Conservation (phyloP, 2,113 vertebrate species). For the Calonectris borealis region DNA sequence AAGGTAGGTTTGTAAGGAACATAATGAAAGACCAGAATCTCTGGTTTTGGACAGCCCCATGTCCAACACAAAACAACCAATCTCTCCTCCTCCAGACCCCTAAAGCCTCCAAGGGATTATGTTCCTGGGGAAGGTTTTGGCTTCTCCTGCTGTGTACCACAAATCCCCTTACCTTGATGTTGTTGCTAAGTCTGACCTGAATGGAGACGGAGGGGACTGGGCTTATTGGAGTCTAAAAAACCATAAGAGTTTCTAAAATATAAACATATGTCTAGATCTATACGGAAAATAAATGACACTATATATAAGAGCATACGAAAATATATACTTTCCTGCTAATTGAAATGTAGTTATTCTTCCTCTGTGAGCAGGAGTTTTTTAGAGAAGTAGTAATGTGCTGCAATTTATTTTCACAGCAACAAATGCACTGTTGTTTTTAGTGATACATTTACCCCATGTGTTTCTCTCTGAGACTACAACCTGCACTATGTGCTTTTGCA, state of each 20-base stretch:
- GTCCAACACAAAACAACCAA: neutral
- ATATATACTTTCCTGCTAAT: neutral
- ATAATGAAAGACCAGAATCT: neutral
- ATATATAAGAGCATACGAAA: neutral
- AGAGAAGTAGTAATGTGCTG: neutral
- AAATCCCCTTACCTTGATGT: neutral
- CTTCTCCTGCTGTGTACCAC: neutral
- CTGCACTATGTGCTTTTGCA: rapidly evolving
- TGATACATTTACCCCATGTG: rapidly evolving
- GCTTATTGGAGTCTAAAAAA: neutral
- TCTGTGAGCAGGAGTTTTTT: neutral
- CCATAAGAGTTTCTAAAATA: neutral
- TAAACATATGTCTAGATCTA: neutral
- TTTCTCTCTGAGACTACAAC: neutral
- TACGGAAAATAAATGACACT: neutral
- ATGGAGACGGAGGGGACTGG: neutral
- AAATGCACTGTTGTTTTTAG: neutral
- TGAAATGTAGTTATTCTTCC: neutral
- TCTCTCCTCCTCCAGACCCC: neutral
- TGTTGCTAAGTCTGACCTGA: neutral
- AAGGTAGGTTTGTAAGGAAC: neutral
- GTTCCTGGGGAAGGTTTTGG: rapidly evolving
- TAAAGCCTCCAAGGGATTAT: neutral
- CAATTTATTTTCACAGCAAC: neutral
- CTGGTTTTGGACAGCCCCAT: neutral